A percentile compares a stretch with the other conserved stretches of the same genome.
These are phyloP conservation scores for Meloe dianella DNA, from an alignment of 2,888 invertebrate genomes.

Conservation along the genomic window DNA sequence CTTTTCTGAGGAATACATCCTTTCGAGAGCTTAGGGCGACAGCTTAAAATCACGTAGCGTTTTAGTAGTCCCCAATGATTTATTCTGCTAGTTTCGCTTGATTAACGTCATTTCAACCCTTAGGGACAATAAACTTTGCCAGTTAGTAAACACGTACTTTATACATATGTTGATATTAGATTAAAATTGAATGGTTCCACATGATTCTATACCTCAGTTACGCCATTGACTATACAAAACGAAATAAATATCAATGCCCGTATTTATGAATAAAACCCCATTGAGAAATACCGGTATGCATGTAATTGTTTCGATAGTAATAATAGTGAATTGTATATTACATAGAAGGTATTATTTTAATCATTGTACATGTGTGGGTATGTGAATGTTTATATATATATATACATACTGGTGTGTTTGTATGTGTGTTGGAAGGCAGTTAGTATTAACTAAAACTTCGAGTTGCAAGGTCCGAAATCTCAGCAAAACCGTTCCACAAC, in stretches of 20 bases:
- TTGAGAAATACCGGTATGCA: background rate
- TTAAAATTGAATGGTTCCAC: too few species aligned
- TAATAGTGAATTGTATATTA: background rate
- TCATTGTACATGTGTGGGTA: background rate
- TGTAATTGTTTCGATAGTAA: background rate
- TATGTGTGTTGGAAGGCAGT: constrained; percentile 41
- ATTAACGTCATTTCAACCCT: too few species aligned
- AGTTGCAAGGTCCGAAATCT: constrained; percentile 40
- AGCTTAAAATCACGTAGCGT: too few species aligned
- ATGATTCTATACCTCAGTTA: too few species aligned
- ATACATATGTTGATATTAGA: too few species aligned
- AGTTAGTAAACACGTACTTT: too few species aligned
- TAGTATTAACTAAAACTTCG: constrained; percentile 42
- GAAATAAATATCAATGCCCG: too few species aligned
- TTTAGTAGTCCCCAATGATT: too few species aligned
- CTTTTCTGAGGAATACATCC: too few species aligned
- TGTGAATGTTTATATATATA: constrained; percentile 1
- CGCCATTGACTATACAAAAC: background rate
- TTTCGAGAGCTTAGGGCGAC: too few species aligned
- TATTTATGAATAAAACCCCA: background rate
- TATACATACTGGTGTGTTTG: constrained; percentile 13
- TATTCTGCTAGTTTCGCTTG: too few species aligned
- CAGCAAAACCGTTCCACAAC: constrained; percentile 14
- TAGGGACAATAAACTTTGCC: too few species aligned
- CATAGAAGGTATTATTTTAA: background rate